phyloP scores from a whole-genome alignment of 2,797 vertebrate species.

The Phaenicophaeus curvirostris region DNA sequence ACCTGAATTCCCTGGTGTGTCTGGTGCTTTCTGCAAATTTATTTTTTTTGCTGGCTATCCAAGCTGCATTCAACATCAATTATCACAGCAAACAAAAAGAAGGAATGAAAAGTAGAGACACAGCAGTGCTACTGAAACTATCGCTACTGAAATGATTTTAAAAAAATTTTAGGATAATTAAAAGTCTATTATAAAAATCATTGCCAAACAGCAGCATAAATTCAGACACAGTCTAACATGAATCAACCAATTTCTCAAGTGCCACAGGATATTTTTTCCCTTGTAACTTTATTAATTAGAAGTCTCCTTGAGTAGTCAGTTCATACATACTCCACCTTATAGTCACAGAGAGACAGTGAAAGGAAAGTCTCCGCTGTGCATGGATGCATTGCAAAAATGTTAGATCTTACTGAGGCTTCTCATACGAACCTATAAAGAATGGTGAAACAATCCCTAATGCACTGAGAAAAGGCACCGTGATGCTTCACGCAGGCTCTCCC shows the following conservation, averaged over 20 bases:
- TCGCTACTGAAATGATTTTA: neutral
- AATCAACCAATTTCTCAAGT: neutral
- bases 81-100: neutral
- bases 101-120: neutral
- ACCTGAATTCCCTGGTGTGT: neutral
- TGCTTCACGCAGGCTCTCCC: neutral
- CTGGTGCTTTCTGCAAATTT: neutral
- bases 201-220: neutral
- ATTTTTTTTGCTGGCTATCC: neutral
- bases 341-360: neutral
- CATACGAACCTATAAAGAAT: accelerated
- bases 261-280: neutral
- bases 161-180: neutral
- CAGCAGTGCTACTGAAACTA: neutral
- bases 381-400: neutral
- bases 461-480: neutral
- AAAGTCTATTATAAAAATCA: neutral
- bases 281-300: neutral
- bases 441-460: accelerated
- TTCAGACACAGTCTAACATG: neutral
- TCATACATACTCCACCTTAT: neutral
- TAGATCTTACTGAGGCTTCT: neutral
- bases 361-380: no score
- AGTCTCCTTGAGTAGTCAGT: neutral
- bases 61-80: neutral